These are phyloP conservation scores for Bos indicus DNA, from an alignment of 2,113 vertebrate species.

Conservation along the genomic window DNA sequence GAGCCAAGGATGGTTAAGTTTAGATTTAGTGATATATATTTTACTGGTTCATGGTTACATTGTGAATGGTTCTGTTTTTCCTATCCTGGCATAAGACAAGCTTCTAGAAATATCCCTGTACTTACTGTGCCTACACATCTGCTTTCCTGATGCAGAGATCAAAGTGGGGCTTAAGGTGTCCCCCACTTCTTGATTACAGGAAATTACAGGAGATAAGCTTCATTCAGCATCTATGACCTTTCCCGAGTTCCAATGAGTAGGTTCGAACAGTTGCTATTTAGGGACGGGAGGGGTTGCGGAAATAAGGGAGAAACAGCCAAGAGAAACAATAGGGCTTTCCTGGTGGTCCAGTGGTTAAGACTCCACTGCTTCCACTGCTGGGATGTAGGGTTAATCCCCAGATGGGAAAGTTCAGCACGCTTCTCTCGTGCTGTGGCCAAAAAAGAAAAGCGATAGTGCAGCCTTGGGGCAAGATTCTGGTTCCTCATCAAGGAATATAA, in stretches of 20 bases:
- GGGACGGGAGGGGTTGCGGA: rapidly evolving
- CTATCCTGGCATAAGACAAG: background rate
- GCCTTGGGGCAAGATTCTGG: background rate
- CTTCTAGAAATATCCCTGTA: background rate
- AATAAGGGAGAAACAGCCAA: background rate
- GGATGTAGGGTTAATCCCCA: background rate
- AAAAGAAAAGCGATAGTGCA: background rate
- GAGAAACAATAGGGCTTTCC: background rate
- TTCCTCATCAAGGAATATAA: background rate
- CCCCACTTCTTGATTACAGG: background rate
- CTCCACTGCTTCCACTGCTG: background rate
- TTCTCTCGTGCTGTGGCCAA: background rate
- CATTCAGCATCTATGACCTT: too few relatives aligned
- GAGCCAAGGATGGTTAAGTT: background rate
- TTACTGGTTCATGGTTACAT: background rate
- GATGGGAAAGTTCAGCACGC: background rate
- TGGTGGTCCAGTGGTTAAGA: background rate
- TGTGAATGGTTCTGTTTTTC: background rate
- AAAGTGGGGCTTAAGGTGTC: background rate
- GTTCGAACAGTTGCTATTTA: background rate
- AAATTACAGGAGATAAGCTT: background rate
- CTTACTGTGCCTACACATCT: background rate
- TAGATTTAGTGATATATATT: background rate
- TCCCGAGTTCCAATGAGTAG: background rate
- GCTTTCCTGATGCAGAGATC: background rate